phyloP scores from a whole-genome alignment of 1,140 invertebrate species.

The Grapholita molesta region DNA sequence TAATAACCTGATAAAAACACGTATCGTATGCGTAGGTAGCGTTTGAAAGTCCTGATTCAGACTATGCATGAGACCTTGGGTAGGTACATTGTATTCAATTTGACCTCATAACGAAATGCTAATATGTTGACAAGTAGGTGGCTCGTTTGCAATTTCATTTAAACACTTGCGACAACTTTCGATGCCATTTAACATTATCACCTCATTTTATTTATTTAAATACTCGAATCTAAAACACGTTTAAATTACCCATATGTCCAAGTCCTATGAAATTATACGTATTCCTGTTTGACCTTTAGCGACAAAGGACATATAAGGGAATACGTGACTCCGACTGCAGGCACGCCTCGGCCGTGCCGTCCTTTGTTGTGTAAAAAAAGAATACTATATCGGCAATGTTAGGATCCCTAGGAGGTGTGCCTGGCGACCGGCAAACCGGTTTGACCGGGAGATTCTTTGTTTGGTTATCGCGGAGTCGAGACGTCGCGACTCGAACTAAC shows the following conservation, averaged over 20 bases:
- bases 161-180: not conserved
- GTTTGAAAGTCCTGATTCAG: not conserved
- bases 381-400: conserved; percentile 59
- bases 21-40: not conserved
- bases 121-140: not conserved
- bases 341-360: not conserved
- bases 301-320: conserved; percentile 12
- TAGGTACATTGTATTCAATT: not conserved
- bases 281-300: conserved; percentile 5
- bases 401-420: conserved; percentile 57
- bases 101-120: not conserved
- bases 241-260: not conserved
- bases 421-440: conserved; percentile 59
- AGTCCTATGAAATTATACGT: not conserved
- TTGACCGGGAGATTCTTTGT: conserved; percentile 64
- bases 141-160: not conserved
- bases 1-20: not conserved
- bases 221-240: not conserved
- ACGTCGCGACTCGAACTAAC: conserved; percentile 40
- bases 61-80: not conserved
- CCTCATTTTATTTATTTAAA: not conserved
- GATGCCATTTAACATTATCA: not conserved
- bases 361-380: conserved; percentile 35
- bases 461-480: conserved; percentile 57
- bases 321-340: conserved; percentile 20